Evolutionary conservation across 2,888 invertebrate species (phyloP), one percentile per base, ranked within the genome.

Genomic region (Cepaea hortensis): DNA sequence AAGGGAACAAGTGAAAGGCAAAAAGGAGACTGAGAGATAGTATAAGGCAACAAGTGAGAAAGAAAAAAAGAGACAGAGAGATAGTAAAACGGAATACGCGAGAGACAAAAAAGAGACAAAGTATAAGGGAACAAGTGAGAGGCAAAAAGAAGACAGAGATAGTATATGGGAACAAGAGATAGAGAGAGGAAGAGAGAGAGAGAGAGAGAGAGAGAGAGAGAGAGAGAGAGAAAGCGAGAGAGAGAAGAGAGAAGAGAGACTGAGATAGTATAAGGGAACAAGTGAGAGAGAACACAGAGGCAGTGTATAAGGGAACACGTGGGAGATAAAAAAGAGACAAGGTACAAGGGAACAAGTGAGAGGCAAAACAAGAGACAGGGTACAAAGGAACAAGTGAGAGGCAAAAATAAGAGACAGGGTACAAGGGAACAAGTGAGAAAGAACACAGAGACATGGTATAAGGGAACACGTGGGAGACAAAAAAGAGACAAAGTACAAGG

Each of bases 361-460:
- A 11, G 48, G 7, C 11, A 23, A 5, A n/a, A 83, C n/a, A 13
- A 72, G n/a, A 75, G 13, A 76, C 55, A 84, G 61, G 75, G 46
- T 61, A 35, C 75, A 35, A 84, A 35, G 61, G 61, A 76, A 35
- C 61, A 61, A 76, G 65, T 35, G 55, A n/a, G n/a, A n/a, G n/a
- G n/a, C n/a, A n/a, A n/a, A n/a, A n/a, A n/a, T n/a, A n/a, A 84
- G 61, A 84, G 75, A 62, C n/a, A 84, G 35, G 75, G 50, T 48
- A 48, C 3, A 23, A 83, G n/a, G 20, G 55, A 81, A 23, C 11
- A 65, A 46, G 46, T 15, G 62, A 50, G 50, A 46, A 70, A 23
- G 65, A 72, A n/a, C n/a, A n/a, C n/a, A n/a, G n/a, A n/a, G n/a
- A n/a, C n/a, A n/a, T n/a, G n/a, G n/a, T n/a, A n/a, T n/a, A n/a